A percentile compares a stretch with the other conserved stretches of the same genome.
phyloP scores from a whole-genome alignment of 37 sponge, comb jelly and placozoan species.

The Halichondria panicea region DNA sequence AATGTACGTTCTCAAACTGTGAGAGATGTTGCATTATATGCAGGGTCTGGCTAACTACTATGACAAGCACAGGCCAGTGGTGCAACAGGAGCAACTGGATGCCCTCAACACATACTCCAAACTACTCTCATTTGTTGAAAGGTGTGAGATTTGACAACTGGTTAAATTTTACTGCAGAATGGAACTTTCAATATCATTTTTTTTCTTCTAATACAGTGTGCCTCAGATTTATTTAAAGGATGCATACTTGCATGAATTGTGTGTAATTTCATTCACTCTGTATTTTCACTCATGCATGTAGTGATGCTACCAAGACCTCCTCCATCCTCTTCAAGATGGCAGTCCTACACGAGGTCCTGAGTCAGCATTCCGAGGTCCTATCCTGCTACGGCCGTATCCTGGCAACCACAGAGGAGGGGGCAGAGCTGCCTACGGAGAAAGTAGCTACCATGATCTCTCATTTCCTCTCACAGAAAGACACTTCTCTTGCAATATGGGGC shows the following conservation, averaged over 20 bases:
- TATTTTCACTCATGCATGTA: neutral
- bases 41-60: conserved; percentile 81
- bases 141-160: too few relatives aligned
- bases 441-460: too few relatives aligned
- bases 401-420: neutral
- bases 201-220: neutral
- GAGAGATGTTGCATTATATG: too few relatives aligned
- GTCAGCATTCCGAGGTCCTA: neutral
- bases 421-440: neutral
- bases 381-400: neutral
- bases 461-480: too few relatives aligned
- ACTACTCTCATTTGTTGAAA: conserved; percentile 28
- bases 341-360: conserved; percentile 1
- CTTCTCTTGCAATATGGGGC: too few relatives aligned
- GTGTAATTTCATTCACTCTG: too few relatives aligned
- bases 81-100: conserved; percentile 37
- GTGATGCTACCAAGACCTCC: conserved; percentile 22
- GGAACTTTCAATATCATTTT: neutral
- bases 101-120: conserved; percentile 54
- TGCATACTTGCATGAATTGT: too few relatives aligned
- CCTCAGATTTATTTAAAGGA: too few relatives aligned
- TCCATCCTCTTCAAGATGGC: conserved; percentile 5
- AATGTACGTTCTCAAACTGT: neutral
- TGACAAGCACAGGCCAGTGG: conserved; percentile 49
- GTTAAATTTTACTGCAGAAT: too few relatives aligned